phyloP scores from a whole-genome alignment of 1,140 invertebrate species.

The Metopolophium dirhodum region DNA sequence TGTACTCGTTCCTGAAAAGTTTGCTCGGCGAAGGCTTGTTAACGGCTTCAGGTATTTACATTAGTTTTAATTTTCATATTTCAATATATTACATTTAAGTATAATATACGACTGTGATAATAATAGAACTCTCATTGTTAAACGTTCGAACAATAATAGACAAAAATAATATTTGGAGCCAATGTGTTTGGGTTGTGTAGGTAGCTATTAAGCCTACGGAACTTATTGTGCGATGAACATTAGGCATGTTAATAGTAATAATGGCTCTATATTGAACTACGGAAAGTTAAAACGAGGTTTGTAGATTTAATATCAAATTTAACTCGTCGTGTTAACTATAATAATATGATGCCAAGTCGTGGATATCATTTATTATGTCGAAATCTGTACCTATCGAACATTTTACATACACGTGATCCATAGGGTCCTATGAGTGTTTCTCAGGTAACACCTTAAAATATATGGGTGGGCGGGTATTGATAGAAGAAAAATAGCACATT shows the following conservation, averaged over 20 bases:
- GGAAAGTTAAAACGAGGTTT: neutral
- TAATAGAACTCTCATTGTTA: neutral
- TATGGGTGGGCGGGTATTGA: too few species aligned
- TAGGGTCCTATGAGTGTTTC: too few species aligned
- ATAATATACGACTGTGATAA: neutral
- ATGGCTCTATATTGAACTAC: neutral
- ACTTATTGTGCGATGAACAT: neutral
- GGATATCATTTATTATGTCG: neutral
- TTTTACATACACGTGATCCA: neutral
- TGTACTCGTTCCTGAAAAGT: conserved; percentile 58
- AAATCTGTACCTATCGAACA: neutral
- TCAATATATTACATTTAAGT: neutral
- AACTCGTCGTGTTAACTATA: neutral
- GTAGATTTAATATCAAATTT: neutral
- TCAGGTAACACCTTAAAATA: too few species aligned
- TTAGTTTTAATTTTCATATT: neutral
- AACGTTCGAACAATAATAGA: neutral
- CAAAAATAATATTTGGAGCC: neutral
- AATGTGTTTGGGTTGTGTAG: neutral
- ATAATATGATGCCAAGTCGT: neutral
- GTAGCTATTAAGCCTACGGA: neutral
- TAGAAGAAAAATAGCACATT: too few species aligned
- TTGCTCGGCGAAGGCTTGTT: conserved; percentile 59
- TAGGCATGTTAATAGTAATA: neutral
- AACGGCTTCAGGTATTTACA: conserved; percentile 58